Percentiles rank a stretch among this genome's conserved stretches.
Conservation (phyloP, 2,888 invertebrate genomes). For the Drosophila vallismaia region DNA sequence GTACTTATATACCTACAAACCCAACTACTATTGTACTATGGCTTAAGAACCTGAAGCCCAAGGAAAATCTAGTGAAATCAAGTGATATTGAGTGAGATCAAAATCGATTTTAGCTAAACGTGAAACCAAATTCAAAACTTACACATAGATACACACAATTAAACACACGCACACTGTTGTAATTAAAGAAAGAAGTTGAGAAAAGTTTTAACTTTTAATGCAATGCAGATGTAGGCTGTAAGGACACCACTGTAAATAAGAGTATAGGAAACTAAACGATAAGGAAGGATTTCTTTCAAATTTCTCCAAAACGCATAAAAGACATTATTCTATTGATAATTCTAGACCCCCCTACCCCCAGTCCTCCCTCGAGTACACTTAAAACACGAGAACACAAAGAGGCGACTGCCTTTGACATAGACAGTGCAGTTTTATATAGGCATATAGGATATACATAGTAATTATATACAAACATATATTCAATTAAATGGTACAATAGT, state of each 20-base stretch:
- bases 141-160: conserved; percentile 4
- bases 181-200: conserved; percentile 42
- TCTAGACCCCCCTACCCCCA: conserved; percentile 26
- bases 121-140: conserved; percentile 36
- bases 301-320: conserved; percentile 67
- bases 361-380: conserved; percentile 2
- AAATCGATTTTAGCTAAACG: conserved; percentile 81
- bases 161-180: conserved; percentile 21
- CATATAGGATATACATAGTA: conserved; percentile 42
- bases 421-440: conserved; percentile 49
- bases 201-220: conserved; percentile 57
- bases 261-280: conserved; percentile 37
- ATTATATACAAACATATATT: conserved; percentile 45
- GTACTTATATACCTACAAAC: conserved; percentile 59
- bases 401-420: conserved; percentile 12
- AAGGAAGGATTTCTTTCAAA: conserved; percentile 58
- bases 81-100: conserved; percentile 84
- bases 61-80: conserved; percentile 75
- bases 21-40: conserved; percentile 58
- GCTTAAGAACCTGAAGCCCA: conserved; percentile 45
- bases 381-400: conserved; percentile 15
- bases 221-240: conserved; percentile 49
- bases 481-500: conserved; percentile 56
- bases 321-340: conserved; percentile 63
- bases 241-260: conserved; percentile 38